Base-by-base conservation (phyloP, 2,113 vertebrate species). In the Scolopax mira region DNA sequence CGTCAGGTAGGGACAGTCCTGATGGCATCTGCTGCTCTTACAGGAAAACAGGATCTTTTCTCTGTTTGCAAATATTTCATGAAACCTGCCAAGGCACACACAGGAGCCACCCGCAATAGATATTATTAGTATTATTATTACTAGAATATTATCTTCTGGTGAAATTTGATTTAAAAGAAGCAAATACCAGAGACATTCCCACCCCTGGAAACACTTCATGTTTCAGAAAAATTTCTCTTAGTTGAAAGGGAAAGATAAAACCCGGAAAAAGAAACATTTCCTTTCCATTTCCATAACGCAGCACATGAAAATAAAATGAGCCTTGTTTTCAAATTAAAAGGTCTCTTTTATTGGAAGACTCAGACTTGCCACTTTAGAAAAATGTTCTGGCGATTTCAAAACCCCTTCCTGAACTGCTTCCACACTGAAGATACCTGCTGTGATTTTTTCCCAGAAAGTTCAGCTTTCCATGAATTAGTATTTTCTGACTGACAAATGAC, bases 11-110 rank as follows among this genome's bases (percentile, higher is more conserved):
- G 55, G 64, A 31, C 13, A 6, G 33, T 22, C 75, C 49, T 2
- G 1, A 33, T 2, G 5, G 52, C 35, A 58, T 3, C 35, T 1
- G 3, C 73, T 78, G 42, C 49, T 31, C 12, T 15, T 8, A 2
- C 15, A 16, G 27, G 33, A 4, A 31, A 85, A 75, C 4, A 3
- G 51, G 33, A 46, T 62, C 54, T 44, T 48, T 60, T 8, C 7
- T 44, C n/a, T 51, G n/a, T 33, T 61, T 35, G 61, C 41, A 46
- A 69, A 55, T 33, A 55, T 13, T 18, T 23, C 28, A 27, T 35
- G 49, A 55, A 72, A 71, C 17, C 65, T 27, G 28, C 22, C 21
- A 8, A 13, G 51, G 60, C 1, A 1, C 24, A 42, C 39, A 24
- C 9, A 31, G 30, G 58, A 52, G 37, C 39, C 28, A 41, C 9